These are phyloP conservation scores for Clarias magur DNA, from an alignment of 2,113 vertebrate species.

Conservation along the genomic window DNA sequence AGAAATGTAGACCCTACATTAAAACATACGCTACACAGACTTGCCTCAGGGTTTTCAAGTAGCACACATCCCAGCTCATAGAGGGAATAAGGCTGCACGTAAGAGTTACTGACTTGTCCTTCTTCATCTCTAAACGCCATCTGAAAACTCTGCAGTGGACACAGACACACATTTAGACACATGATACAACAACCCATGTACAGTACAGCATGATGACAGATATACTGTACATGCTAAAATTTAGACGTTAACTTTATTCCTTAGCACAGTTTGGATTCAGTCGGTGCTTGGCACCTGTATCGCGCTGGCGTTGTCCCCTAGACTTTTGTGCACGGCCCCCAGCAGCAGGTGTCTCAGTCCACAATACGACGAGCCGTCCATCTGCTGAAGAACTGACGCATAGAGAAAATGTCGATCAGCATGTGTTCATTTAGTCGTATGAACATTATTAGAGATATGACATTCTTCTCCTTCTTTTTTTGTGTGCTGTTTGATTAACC, in stretches of 20 bases:
- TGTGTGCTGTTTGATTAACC: constrained; percentile 67
- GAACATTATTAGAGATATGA: background rate
- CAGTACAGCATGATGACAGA: background rate
- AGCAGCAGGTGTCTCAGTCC: constrained; percentile 92
- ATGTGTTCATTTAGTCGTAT: background rate
- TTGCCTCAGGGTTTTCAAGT: constrained; percentile 89
- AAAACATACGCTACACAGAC: background rate
- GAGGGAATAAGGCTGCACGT: constrained; percentile 90
- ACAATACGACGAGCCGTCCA: constrained; percentile 80
- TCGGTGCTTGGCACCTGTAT: constrained; percentile 77
- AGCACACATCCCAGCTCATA: constrained; percentile 95
- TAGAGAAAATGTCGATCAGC: background rate
- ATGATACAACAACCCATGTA: background rate
- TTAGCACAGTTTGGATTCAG: background rate
- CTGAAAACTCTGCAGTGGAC: constrained; percentile 82
- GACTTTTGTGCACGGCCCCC: constrained; percentile 94
- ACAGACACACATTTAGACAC: background rate
- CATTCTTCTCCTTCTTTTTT: background rate
- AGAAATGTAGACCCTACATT: background rate
- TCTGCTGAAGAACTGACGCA: constrained; percentile 84
- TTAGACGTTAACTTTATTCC: background rate
- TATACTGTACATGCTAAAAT: background rate
- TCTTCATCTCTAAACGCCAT: constrained; percentile 86
- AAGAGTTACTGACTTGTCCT: constrained; percentile 87
- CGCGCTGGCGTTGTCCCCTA: constrained; percentile 90